Evolutionary conservation across 2,797 vertebrate genomes (phyloP).

Genomic region (Poecile montanus): DNA sequence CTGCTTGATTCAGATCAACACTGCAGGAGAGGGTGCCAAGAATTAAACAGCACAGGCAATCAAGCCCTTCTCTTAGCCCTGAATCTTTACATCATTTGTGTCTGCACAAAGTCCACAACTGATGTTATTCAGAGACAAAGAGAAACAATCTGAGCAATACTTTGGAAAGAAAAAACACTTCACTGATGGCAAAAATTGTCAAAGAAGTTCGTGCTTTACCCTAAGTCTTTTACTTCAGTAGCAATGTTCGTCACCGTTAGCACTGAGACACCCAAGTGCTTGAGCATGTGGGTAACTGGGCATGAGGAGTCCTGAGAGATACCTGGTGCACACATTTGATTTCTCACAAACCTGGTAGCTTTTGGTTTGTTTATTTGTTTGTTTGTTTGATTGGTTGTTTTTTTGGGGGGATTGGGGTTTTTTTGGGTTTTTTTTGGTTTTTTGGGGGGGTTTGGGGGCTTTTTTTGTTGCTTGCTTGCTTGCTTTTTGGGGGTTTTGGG

Average conservation of each 20-base stretch:
- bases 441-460: background rate
- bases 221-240: background rate
- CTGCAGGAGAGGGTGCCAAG: background rate
- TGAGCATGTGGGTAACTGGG: background rate
- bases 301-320: background rate
- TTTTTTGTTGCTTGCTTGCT: background rate
- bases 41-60: background rate
- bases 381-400: too few species aligned
- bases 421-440: background rate
- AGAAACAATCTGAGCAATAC: background rate
- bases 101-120: background rate
- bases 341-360: background rate
- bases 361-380: background rate
- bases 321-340: background rate
- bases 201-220: background rate
- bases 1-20: background rate
- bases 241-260: background rate
- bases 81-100: background rate
- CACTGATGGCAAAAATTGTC: background rate
- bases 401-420: fast-evolving
- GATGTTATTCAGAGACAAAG: background rate
- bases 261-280: fast-evolving
- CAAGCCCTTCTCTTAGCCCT: background rate
- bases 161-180: background rate
- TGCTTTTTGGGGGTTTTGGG: fast-evolving